Percentiles rank a stretch among this genome's conserved stretches.
Conservation (phyloP, 2,888 invertebrate species). For the Cantharis rustica region DNA sequence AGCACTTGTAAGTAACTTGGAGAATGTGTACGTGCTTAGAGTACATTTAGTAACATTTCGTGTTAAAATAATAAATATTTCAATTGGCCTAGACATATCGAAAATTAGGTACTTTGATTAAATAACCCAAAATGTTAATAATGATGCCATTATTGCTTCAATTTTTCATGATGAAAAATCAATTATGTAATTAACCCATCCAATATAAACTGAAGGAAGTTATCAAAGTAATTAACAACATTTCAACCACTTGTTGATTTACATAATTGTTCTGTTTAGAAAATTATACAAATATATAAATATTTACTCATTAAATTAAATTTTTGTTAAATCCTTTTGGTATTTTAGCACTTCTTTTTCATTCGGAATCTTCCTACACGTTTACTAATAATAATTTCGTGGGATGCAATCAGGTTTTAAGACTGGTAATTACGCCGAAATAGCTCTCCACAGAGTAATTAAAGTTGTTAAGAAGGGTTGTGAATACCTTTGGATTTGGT, state of each 20-base stretch:
- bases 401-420: neutral
- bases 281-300: neutral
- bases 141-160: neutral
- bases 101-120: neutral
- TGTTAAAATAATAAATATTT: slow-evolving; percentile 10
- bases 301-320: neutral
- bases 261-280: neutral
- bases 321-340: neutral
- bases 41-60: slow-evolving; percentile 5
- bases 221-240: neutral
- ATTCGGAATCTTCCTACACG: neutral
- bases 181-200: neutral
- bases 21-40: slow-evolving; percentile 15
- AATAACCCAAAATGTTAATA: neutral
- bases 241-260: neutral
- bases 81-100: neutral
- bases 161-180: neutral
- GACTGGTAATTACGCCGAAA: neutral
- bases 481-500: neutral
- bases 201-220: neutral
- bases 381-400: neutral
- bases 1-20: slow-evolving; percentile 16
- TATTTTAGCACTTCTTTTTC: neutral
- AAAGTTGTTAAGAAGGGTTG: neutral
- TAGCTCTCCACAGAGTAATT: neutral